phyloP scores from a whole-genome alignment of 2,797 vertebrate species.

The Dendrocincla fuliginosa region DNA sequence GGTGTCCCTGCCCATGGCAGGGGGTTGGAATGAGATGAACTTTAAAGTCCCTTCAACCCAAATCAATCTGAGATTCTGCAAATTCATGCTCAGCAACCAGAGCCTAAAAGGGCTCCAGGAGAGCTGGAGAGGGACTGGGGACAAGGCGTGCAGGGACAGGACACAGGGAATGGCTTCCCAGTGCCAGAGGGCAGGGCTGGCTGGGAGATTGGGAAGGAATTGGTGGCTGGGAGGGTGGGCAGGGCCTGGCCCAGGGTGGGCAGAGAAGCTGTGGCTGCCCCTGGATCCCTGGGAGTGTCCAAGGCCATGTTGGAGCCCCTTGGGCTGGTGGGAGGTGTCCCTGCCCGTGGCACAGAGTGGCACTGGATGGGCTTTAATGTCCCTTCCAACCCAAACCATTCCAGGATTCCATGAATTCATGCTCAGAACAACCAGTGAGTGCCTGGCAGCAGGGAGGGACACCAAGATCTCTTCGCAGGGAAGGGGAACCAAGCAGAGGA shows the following conservation, averaged over 20 bases:
- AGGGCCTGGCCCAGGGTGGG: not conserved
- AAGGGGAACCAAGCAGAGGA: not conserved
- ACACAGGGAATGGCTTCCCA: not conserved
- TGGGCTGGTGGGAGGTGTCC: too few species aligned
- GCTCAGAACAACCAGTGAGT: not conserved
- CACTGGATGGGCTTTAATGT: too few species aligned
- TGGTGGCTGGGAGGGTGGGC: not conserved
- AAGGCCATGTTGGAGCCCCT: not conserved
- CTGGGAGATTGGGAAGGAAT: not conserved
- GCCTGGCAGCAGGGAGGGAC: not conserved
- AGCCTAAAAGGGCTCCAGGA: not conserved
- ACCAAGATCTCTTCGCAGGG: not conserved
- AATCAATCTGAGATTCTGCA: not conserved
- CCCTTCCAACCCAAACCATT: too few species aligned
- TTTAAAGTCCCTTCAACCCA: not conserved
- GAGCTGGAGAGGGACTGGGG: not conserved
- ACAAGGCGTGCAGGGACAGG: not conserved
- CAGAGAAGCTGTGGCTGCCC: not conserved
- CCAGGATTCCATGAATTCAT: not conserved
- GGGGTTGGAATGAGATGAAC: rapidly evolving
- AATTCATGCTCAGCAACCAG: not conserved
- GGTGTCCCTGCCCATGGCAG: not conserved
- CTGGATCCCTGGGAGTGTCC: not conserved
- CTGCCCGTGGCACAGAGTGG: too few species aligned
- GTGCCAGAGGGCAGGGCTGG: not conserved